Evolutionary conservation across 2,113 vertebrate species (phyloP).

Genomic region (Dromiciops gliroides): DNA sequence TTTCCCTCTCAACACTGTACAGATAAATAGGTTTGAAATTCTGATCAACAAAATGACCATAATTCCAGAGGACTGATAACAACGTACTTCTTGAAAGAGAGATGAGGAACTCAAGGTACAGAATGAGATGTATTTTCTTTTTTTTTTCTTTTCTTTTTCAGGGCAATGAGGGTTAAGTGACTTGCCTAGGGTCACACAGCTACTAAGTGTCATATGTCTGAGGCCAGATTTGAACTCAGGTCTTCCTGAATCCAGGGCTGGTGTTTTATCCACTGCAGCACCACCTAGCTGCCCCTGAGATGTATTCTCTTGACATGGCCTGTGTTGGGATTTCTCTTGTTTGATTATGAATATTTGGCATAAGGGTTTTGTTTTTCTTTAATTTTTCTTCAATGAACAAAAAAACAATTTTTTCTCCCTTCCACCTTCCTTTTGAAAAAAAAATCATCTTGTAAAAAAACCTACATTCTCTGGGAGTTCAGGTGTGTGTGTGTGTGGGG

Average conservation of each 20-base stretch:
- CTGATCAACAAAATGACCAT: not conserved
- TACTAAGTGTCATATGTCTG: no score
- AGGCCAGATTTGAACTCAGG: no score
- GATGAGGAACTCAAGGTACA: not conserved
- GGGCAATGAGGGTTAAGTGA: no score
- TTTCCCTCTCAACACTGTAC: not conserved
- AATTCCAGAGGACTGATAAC: not conserved
- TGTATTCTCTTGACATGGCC: not conserved
- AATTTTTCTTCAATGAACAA: no score
- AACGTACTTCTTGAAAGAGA: not conserved
- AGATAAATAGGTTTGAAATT: not conserved
- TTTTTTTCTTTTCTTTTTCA: no score
- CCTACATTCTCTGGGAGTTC: not conserved
- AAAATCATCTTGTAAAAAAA: not conserved
- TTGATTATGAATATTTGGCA: not conserved
- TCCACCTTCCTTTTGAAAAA: not conserved
- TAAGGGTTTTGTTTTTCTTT: not conserved
- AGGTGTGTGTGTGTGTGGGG: no score
- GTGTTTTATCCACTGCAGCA: no score
- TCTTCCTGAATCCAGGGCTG: no score
- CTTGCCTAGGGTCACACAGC: no score
- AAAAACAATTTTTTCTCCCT: no score
- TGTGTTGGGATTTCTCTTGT: not conserved
- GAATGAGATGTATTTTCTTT: no score
- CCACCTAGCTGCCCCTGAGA: no score